A percentile compares a stretch with the other conserved stretches of the same genome.
These are phyloP conservation scores for Sweltsa coloradensis DNA, from an alignment of 1,140 invertebrate species.

Conservation along the genomic window DNA sequence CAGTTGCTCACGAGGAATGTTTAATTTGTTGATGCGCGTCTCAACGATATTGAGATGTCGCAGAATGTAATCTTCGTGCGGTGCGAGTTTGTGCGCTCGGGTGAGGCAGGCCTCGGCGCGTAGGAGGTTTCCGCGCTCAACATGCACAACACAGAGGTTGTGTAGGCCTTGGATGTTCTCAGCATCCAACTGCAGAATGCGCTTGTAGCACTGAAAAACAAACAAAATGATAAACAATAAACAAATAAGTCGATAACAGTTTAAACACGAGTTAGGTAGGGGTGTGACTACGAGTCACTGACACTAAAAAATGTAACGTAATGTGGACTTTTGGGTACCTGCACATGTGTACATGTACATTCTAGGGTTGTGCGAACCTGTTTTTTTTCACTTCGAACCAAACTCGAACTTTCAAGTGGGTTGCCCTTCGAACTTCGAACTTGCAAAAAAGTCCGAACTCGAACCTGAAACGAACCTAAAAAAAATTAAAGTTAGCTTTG, in stretches of 20 bases:
- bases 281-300: not conserved
- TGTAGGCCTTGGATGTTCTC: conserved; percentile 89
- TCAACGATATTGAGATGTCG: conserved; percentile 78
- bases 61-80: conserved; percentile 80
- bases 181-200: conserved; percentile 76
- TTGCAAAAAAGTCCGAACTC: too few species aligned
- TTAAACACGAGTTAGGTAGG: not conserved
- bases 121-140: conserved; percentile 74
- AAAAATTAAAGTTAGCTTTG: too few species aligned
- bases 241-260: not conserved
- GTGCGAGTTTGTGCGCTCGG: conserved; percentile 64
- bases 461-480: too few species aligned
- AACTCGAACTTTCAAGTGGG: too few species aligned
- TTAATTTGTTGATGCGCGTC: conserved; percentile 37
- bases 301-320: not conserved
- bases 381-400: too few species aligned
- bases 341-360: too few species aligned
- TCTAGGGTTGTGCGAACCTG: too few species aligned
- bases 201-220: conserved; percentile 67
- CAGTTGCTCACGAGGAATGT: conserved; percentile 1
- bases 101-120: conserved; percentile 74
- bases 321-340: too few species aligned
- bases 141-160: conserved; percentile 91
- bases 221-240: conserved; percentile 3
- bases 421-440: too few species aligned